phyloP scores from a whole-genome alignment of 2,888 invertebrate genomes.

The Linnaemya vulpina region DNA sequence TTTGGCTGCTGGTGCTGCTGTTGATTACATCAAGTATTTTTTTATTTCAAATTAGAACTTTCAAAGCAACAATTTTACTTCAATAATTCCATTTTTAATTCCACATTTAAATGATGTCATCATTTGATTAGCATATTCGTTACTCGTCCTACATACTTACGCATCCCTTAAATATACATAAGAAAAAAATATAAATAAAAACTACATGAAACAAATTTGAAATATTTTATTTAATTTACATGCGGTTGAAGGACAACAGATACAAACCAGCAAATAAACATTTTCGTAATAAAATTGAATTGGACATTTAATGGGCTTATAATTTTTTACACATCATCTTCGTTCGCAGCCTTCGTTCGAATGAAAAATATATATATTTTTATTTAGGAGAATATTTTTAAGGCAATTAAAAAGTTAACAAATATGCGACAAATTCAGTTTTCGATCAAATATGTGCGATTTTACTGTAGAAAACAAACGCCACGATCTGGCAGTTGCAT shows the following conservation, averaged over 20 bases:
- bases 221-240: slow-evolving; percentile 50
- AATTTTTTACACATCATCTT: slow-evolving; percentile 22
- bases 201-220: slow-evolving; percentile 25
- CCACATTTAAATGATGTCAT: slow-evolving; percentile 62
- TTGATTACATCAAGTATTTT: slow-evolving; percentile 48
- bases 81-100: slow-evolving; percentile 71
- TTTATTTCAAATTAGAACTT: slow-evolving; percentile 34
- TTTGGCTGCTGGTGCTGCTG: not conserved
- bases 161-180: slow-evolving; percentile 37
- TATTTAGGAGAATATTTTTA: not conserved
- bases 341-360: not conserved
- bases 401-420: not conserved
- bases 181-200: slow-evolving; percentile 16
- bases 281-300: slow-evolving; percentile 8
- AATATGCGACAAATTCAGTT: not conserved
- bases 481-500: too few relatives aligned
- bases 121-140: slow-evolving; percentile 33
- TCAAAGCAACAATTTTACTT: slow-evolving; percentile 54
- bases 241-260: slow-evolving; percentile 53
- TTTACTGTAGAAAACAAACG: too few relatives aligned
- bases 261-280: slow-evolving; percentile 14
- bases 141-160: not conserved
- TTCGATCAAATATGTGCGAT: not conserved
- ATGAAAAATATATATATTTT: slow-evolving; percentile 4
- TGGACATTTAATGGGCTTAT: slow-evolving; percentile 28